Conservation (phyloP, 2,113 vertebrate species). For the Uria aalge region DNA sequence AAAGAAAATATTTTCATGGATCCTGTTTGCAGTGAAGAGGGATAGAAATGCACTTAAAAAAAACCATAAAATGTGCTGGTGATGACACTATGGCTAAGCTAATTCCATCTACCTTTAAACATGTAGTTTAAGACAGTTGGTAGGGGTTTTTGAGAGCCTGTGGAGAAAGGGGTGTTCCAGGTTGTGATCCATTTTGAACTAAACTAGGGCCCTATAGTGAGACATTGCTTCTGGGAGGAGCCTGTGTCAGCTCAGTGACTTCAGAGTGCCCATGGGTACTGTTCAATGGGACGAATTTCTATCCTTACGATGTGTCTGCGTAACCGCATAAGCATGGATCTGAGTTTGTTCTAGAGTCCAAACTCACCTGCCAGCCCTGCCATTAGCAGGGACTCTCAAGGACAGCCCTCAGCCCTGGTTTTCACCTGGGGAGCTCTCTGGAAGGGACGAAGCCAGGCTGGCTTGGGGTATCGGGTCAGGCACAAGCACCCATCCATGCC, state of each 20-base stretch:
- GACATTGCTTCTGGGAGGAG: neutral
- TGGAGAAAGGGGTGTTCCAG: neutral
- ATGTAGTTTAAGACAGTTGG: neutral
- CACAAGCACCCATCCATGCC: neutral
- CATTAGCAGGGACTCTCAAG: rapidly evolving
- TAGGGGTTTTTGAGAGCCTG: neutral
- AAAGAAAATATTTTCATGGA: neutral
- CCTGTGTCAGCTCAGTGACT: neutral
- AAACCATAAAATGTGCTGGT: neutral
- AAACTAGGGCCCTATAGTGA: neutral
- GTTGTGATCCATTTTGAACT: neutral
- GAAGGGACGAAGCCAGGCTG: neutral
- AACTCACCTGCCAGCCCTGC: neutral
- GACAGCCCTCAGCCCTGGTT: neutral
- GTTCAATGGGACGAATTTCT: neutral
- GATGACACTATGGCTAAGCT: neutral
- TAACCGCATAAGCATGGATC: neutral
- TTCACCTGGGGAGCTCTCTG: neutral
- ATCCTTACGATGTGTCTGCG: neutral
- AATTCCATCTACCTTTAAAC: neutral
- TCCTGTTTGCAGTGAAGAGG: neutral
- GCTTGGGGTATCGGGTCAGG: neutral
- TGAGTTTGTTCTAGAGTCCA: neutral
- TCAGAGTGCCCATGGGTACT: neutral
- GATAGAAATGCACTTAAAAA: neutral